A percentile compares a stretch with the other conserved stretches of the same genome.
Conservation (phyloP, 2,113 vertebrate genomes). For the Entomyzon cyanotis region DNA sequence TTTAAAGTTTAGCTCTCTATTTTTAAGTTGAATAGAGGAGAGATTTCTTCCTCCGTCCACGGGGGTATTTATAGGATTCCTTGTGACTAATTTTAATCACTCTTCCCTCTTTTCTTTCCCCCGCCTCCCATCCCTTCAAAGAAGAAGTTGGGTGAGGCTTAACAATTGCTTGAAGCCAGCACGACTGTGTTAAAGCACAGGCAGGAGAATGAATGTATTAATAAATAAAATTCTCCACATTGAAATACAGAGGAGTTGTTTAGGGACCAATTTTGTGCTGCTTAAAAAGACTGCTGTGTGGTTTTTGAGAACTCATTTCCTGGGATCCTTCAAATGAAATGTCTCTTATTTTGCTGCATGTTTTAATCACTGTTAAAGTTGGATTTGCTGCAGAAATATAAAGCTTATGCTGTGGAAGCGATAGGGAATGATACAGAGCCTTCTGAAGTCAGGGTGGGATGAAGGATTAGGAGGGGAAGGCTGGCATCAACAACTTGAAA, state of each 20-base stretch:
- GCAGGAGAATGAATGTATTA: background rate
- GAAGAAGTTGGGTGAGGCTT: background rate
- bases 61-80: constrained; percentile 13
- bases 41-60: background rate
- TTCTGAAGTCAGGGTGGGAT: background rate
- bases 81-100: constrained; percentile 24
- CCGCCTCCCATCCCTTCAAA: background rate
- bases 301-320: background rate
- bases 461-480: background rate
- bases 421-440: background rate
- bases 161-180: background rate
- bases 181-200: background rate
- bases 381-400: background rate
- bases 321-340: background rate
- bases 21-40: background rate
- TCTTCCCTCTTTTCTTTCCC: background rate
- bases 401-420: background rate
- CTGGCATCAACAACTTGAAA: constrained; percentile 27
- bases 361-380: constrained; percentile 29
- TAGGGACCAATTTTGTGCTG: background rate
- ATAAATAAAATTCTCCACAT: background rate
- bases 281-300: background rate
- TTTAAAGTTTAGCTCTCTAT: background rate
- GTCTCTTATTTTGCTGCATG: background rate
- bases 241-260: background rate